phyloP scores from a whole-genome alignment of 1,140 invertebrate genomes.

The Neuroterus valhalla region DNA sequence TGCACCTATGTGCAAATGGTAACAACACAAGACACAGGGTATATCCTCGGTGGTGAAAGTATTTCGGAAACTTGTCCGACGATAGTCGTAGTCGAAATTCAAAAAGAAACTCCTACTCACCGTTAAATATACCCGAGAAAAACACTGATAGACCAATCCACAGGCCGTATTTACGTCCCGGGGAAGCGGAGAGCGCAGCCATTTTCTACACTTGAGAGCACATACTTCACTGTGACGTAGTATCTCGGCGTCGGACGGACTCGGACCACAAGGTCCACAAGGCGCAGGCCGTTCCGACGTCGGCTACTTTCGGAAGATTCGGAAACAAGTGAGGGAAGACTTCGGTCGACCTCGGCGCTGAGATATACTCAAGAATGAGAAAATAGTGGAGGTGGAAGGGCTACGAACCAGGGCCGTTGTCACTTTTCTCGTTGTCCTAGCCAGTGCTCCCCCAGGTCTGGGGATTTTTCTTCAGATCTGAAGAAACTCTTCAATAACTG shows the following conservation, averaged over 20 bases:
- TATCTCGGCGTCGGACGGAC: conserved; percentile 40
- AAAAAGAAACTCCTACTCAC: conserved; percentile 61
- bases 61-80: conserved; percentile 5
- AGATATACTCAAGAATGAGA: not conserved
- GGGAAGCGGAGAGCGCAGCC: conserved; percentile 65
- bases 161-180: conserved; percentile 70
- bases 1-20: not conserved
- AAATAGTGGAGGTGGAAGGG: too few species aligned
- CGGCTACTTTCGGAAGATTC: conserved; percentile 45
- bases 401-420: too few species aligned
- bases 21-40: not conserved
- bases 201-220: conserved; percentile 73
- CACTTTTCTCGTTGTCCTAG: too few species aligned
- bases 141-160: conserved; percentile 63
- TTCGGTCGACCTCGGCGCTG: conserved; percentile 1
- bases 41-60: conserved; percentile 15
- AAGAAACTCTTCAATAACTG: too few species aligned
- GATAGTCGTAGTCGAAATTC: not conserved
- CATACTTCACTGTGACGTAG: conserved; percentile 74
- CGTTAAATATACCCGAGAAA: conserved; percentile 56
- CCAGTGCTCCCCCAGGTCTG: too few species aligned
- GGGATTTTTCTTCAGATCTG: too few species aligned
- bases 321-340: conserved; percentile 31
- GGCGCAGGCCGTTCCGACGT: conserved; percentile 53
- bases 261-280: conserved; percentile 43